Percentiles rank a stretch among this genome's conserved stretches.
Conservation (phyloP, 2,113 vertebrate species). For the Phodopus roborovskii region DNA sequence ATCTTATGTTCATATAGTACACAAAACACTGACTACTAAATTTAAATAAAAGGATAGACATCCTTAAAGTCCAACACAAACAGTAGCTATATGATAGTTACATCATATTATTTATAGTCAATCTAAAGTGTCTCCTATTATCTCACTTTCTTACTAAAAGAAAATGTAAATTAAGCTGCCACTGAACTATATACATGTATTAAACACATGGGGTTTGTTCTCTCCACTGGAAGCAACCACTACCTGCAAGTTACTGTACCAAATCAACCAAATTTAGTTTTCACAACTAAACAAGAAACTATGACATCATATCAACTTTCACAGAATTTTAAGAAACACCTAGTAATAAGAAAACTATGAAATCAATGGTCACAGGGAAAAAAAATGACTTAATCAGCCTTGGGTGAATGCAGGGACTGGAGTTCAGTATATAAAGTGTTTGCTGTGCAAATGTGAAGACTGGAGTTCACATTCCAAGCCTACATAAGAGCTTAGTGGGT, state of each 20-base stretch:
- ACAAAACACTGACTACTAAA: background rate
- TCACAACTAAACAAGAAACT: constrained; percentile 38
- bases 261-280: constrained; percentile 26
- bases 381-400: background rate
- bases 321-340: constrained; percentile 52
- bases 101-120: background rate
- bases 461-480: background rate
- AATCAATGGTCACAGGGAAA: constrained; percentile 32
- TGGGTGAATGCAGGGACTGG: background rate
- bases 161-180: background rate
- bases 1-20: constrained; percentile 27
- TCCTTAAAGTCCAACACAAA: background rate
- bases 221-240: background rate
- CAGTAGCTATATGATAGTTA: background rate
- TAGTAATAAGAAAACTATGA: constrained; percentile 20
- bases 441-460: background rate
- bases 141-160: constrained; percentile 25
- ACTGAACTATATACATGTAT: background rate
- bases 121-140: background rate
- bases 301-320: background rate
- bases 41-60: constrained; percentile 18
- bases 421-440: background rate
- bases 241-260: constrained; percentile 5
- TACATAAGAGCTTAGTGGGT: background rate
- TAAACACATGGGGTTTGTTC: constrained; percentile 35